Evolutionary conservation across 1,140 invertebrate genomes (phyloP).

Genomic region (Leptopilina clavipes): DNA sequence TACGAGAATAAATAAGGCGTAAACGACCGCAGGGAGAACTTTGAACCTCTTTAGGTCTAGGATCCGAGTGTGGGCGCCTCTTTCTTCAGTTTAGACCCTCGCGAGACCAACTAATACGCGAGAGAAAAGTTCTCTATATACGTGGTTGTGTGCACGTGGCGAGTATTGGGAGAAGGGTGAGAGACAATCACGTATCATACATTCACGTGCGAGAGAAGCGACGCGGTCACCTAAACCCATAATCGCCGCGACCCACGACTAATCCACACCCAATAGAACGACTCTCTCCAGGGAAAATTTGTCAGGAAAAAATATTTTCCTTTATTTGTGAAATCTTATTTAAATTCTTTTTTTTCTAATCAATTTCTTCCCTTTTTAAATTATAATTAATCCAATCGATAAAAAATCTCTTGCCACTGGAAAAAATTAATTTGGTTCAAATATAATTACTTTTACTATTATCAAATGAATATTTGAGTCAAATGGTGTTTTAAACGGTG

Average conservation of each 20-base stretch:
- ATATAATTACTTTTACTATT: no score
- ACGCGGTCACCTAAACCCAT: slow-evolving; percentile 43
- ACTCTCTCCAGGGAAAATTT: background rate
- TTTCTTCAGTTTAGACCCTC: slow-evolving; percentile 50
- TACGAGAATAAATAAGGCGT: slow-evolving; percentile 69
- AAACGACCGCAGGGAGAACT: slow-evolving; percentile 64
- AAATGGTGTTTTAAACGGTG: no score
- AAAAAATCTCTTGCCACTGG: no score
- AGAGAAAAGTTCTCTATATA: slow-evolving; percentile 6
- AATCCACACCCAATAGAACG: slow-evolving; percentile 57
- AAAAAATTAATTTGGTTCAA: no score
- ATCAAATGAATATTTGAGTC: no score
- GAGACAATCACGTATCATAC: slow-evolving; percentile 1
- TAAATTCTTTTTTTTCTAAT: no score
- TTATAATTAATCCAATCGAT: no score
- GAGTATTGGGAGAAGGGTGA: background rate
- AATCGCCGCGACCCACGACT: slow-evolving; percentile 55
- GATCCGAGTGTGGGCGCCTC: slow-evolving; percentile 61
- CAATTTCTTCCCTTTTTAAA: no score
- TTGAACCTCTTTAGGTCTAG: slow-evolving; percentile 63
- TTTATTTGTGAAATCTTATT: no score
- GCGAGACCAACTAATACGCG: slow-evolving; percentile 38
- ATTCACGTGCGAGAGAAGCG: slow-evolving; percentile 36
- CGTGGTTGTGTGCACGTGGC: slow-evolving; percentile 12
- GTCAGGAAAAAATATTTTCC: background rate